Percentiles rank a stretch among this genome's conserved stretches.
Evolutionary conservation across 2,888 invertebrate species (phyloP).

Genomic region (Leucophenga montana): DNA sequence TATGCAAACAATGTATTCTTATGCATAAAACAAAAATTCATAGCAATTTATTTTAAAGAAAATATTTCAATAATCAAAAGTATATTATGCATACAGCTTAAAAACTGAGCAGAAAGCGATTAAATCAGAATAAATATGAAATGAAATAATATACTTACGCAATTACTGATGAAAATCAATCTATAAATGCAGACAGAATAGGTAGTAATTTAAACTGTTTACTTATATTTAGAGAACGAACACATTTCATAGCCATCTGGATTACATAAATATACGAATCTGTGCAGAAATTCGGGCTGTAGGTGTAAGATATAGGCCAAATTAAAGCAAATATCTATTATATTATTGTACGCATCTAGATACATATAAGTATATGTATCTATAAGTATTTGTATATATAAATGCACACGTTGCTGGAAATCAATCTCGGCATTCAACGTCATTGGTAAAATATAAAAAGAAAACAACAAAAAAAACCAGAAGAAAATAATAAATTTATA

Average conservation of each 20-base stretch:
- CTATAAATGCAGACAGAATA: slow-evolving; percentile 40
- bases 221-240: no score
- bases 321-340: no score
- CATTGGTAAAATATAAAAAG: not conserved
- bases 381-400: no score
- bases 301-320: no score
- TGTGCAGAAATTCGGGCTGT: no score
- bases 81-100: not conserved
- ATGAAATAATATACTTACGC: slow-evolving; percentile 10
- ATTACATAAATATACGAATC: no score
- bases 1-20: no score
- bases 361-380: not conserved
- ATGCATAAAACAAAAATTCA: not conserved
- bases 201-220: not conserved
- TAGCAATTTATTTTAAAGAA: not conserved
- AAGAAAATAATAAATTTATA: slow-evolving; percentile 1
- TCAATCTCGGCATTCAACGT: slow-evolving; percentile 1
- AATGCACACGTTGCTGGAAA: not conserved
- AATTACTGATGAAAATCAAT: not conserved
- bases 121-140: not conserved
- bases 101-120: not conserved
- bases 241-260: no score
- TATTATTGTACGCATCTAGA: no score
- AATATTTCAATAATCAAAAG: not conserved
- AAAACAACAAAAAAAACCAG: not conserved